These are phyloP conservation scores for Salvelinus sp. DNA, from an alignment of 2,113 vertebrate species.

Conservation along the genomic window DNA sequence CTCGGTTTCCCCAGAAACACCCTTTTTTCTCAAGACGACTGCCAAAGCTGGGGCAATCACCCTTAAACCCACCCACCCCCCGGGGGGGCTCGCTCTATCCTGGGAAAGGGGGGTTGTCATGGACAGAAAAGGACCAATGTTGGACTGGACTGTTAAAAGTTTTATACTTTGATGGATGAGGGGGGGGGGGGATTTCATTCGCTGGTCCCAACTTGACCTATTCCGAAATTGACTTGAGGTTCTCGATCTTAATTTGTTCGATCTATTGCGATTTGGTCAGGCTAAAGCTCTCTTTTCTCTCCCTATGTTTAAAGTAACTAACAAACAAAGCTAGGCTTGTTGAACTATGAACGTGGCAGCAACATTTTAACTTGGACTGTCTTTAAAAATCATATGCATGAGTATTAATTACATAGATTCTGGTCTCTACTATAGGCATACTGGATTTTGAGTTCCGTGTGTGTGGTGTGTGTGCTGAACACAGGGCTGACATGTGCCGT, in stretches of 20 bases:
- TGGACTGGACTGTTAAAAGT: slow-evolving; percentile 64
- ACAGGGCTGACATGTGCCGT: background rate
- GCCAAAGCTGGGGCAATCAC: slow-evolving; percentile 29
- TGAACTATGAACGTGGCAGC: slow-evolving; percentile 4
- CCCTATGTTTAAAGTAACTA: background rate
- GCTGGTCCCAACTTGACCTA: background rate
- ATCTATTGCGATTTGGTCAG: too few relatives aligned
- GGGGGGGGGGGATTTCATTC: background rate
- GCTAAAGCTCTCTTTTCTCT: background rate
- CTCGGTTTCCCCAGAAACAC: slow-evolving; percentile 61
- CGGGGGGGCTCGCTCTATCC: slow-evolving; percentile 44
- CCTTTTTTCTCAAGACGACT: slow-evolving; percentile 55
- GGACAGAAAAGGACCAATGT: slow-evolving; percentile 59
- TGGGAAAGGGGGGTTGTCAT: slow-evolving; percentile 72
- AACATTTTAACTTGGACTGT: background rate
- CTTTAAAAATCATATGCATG: background rate
- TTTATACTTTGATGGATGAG: slow-evolving; percentile 44
- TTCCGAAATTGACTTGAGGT: background rate
- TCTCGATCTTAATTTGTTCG: background rate
- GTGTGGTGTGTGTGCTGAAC: background rate
- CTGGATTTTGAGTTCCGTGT: background rate
- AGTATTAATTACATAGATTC: background rate
- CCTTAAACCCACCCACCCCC: slow-evolving; percentile 28
- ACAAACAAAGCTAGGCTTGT: background rate
- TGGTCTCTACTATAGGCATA: background rate